Evolutionary conservation across 1,140 invertebrate genomes (phyloP).

Genomic region (Drosophila kepulauana): DNA sequence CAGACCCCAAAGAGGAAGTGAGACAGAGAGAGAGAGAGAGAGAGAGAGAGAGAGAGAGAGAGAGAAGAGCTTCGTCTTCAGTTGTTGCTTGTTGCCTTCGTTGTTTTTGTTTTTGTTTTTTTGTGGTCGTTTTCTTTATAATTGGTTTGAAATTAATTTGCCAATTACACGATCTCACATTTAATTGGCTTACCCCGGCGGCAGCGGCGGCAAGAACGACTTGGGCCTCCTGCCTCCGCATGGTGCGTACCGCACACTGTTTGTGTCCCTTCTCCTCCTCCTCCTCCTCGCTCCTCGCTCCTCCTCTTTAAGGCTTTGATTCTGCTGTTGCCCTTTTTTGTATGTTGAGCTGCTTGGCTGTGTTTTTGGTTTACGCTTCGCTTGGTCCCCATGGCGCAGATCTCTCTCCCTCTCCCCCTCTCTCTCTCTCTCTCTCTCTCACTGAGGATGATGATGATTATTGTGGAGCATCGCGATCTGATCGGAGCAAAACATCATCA

Average conservation of each 20-base stretch:
- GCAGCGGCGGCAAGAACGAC: constrained; percentile 24
- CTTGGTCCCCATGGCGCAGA: constrained; percentile 45
- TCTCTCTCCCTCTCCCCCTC: neutral
- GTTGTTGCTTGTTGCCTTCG: neutral
- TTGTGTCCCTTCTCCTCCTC: neutral
- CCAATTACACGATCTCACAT: constrained; percentile 85
- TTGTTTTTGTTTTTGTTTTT: constrained; percentile 19
- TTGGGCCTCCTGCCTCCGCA: constrained; percentile 21
- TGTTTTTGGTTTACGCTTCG: constrained; percentile 55
- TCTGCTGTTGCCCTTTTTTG: constrained; percentile 72
- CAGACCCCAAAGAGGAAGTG: neutral
- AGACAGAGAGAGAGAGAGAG: no score
- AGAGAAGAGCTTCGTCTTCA: neutral
- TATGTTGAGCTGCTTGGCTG: constrained; percentile 37
- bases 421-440: neutral
- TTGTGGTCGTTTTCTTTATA: constrained; percentile 83
- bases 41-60: neutral
- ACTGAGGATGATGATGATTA: constrained; percentile 10
- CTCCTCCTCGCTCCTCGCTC: constrained; percentile 27
- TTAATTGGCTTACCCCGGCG: constrained; percentile 83
- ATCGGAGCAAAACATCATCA: constrained; percentile 53
- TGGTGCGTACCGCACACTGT: constrained; percentile 53
- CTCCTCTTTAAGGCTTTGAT: constrained; percentile 34
- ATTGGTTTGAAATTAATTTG: constrained; percentile 85
- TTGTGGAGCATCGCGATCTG: constrained; percentile 23